These are phyloP conservation scores for Phylloscopus trochilus DNA, from an alignment of 2,113 vertebrate species.

Conservation along the genomic window DNA sequence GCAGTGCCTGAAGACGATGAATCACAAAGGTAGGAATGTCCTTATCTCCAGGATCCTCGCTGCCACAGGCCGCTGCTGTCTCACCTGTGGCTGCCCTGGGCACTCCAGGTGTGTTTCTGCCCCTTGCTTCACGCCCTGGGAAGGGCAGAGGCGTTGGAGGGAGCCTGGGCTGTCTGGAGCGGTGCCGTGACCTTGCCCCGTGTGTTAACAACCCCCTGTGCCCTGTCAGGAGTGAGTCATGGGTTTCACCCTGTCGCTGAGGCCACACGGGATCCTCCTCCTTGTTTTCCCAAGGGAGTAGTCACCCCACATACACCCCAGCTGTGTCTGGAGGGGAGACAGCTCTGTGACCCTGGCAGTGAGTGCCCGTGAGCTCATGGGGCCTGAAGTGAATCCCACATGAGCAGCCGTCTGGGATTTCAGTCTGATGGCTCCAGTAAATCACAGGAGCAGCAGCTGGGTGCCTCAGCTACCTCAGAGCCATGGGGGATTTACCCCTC, in stretches of 20 bases:
- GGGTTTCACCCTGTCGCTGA: neutral
- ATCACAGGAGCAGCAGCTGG: neutral
- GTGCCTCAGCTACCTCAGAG: neutral
- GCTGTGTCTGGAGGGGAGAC: neutral
- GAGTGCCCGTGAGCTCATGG: neutral
- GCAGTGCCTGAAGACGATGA: slow-evolving; percentile 86
- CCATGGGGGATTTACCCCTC: neutral
- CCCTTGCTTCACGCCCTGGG: neutral
- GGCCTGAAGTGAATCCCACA: slow-evolving; percentile 21
- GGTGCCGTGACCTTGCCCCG: neutral
- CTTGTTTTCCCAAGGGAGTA: neutral
- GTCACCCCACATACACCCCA: neutral
- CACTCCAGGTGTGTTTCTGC: neutral
- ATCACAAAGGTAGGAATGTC: slow-evolving; percentile 85
- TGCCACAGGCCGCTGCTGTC: neutral
- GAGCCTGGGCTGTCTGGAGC: neutral
- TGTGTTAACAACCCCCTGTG: neutral
- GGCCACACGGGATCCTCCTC: neutral
- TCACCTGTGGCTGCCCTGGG: neutral
- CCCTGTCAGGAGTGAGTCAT: slow-evolving; percentile 12
- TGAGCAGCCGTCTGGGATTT: neutral
- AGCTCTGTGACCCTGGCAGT: neutral
- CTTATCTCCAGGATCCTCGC: neutral
- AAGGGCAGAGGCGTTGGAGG: neutral
- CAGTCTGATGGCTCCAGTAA: neutral